These are phyloP conservation scores for Gymnogyps californianus DNA, from an alignment of 2,113 vertebrate genomes.

Conservation along the genomic window DNA sequence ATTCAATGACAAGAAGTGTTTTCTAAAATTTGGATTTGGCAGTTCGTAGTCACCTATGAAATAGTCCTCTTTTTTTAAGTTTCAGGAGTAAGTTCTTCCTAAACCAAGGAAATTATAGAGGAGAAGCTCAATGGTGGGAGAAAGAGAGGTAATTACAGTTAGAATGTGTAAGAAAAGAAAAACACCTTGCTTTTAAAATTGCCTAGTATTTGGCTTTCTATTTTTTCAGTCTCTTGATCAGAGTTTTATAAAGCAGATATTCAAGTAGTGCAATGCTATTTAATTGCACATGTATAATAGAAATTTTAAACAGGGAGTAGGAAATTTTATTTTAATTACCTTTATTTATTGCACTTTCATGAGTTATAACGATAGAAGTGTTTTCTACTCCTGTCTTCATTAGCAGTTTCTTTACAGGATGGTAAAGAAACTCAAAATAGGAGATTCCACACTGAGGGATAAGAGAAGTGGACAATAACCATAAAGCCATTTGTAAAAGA, in stretches of 20 bases:
- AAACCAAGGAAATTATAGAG: neutral
- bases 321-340: neutral
- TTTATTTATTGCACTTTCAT: neutral
- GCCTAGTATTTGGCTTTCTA: neutral
- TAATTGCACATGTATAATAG: neutral
- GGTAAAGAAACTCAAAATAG: neutral
- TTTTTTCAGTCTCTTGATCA: neutral
- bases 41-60: neutral
- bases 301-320: neutral
- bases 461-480: neutral
- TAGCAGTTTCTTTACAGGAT: neutral
- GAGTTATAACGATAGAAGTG: neutral
- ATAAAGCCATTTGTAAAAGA: neutral
- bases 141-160: neutral
- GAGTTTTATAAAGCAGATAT: neutral
- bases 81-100: neutral
- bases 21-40: neutral
- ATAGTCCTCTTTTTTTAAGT: neutral
- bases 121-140: neutral
- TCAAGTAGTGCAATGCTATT: neutral
- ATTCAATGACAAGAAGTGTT: neutral
- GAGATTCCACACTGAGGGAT: neutral
- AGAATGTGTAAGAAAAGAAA: neutral
- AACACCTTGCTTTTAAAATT: neutral
- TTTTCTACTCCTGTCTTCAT: neutral